These are phyloP conservation scores for Daktulosphaira vitifoliae DNA, from an alignment of 1,140 invertebrate species.

Conservation along the genomic window DNA sequence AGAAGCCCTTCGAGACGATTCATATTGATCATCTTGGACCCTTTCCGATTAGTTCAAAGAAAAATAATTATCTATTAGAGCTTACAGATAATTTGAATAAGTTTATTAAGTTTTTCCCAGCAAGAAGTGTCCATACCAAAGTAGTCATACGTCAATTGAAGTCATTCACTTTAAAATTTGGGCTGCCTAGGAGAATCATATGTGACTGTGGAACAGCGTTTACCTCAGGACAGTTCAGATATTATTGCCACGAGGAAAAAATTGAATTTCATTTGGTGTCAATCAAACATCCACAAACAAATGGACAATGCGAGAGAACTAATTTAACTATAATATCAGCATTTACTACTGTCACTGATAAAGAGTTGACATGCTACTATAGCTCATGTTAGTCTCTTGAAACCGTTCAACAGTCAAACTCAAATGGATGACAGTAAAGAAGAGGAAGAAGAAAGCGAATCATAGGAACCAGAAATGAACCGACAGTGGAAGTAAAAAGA, in stretches of 20 bases:
- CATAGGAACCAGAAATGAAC: no score
- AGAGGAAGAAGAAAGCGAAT: no score
- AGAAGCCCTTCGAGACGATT: not conserved
- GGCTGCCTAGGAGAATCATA: not conserved
- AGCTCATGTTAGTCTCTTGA: no score
- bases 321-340: not conserved
- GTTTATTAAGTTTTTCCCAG: not conserved
- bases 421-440: no score
- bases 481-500: no score
- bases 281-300: slow-evolving; percentile 6
- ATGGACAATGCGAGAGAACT: not conserved
- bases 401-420: no score
- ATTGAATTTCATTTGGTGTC: not conserved
- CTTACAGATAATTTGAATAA: slow-evolving; percentile 12
- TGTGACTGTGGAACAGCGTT: not conserved
- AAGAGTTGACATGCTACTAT: not conserved
- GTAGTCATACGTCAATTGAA: not conserved
- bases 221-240: not conserved
- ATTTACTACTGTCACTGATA: not conserved
- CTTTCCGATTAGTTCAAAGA: not conserved
- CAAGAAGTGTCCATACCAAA: not conserved
- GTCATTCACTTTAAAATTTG: not conserved
- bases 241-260: not conserved
- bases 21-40: slow-evolving; percentile 6
- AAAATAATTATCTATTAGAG: slow-evolving; percentile 6